A percentile compares a stretch with the other conserved stretches of the same genome.
Evolutionary conservation across 2,888 invertebrate genomes (phyloP).

Genomic region (Nomada goodeniana): DNA sequence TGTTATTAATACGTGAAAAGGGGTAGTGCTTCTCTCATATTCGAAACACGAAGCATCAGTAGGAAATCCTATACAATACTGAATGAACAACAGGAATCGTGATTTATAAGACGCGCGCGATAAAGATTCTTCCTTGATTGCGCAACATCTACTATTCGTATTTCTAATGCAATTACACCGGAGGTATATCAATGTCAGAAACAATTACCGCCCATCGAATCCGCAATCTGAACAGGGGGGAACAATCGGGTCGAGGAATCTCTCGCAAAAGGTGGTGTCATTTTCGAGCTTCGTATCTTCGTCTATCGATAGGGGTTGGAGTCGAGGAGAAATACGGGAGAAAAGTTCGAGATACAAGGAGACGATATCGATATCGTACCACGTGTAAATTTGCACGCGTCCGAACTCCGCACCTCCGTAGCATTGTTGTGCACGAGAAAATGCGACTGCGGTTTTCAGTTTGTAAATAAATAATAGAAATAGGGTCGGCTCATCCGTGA

Average conservation of each 20-base stretch:
- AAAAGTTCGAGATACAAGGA: slow-evolving; percentile 39
- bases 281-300: slow-evolving; percentile 33
- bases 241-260: slow-evolving; percentile 9
- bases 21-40: neutral
- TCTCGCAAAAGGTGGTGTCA: slow-evolving; percentile 20
- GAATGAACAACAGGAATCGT: too few species aligned
- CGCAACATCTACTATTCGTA: too few species aligned
- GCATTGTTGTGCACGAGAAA: slow-evolving; percentile 1
- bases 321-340: slow-evolving; percentile 11
- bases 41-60: neutral
- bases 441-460: too few species aligned
- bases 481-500: neutral
- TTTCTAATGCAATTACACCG: neutral
- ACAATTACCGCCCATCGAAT: slow-evolving; percentile 7
- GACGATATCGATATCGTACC: slow-evolving; percentile 43
- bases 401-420: neutral
- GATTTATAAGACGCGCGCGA: neutral
- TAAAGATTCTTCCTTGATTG: neutral
- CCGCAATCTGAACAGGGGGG: neutral
- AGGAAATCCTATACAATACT: neutral
- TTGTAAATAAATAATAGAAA: neutral
- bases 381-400: slow-evolving; percentile 10
- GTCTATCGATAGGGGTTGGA: neutral
- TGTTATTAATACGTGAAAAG: too few species aligned
- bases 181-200: neutral